Base-by-base conservation (phyloP, 2,113 vertebrate species). In the Cardinalis cardinalis region DNA sequence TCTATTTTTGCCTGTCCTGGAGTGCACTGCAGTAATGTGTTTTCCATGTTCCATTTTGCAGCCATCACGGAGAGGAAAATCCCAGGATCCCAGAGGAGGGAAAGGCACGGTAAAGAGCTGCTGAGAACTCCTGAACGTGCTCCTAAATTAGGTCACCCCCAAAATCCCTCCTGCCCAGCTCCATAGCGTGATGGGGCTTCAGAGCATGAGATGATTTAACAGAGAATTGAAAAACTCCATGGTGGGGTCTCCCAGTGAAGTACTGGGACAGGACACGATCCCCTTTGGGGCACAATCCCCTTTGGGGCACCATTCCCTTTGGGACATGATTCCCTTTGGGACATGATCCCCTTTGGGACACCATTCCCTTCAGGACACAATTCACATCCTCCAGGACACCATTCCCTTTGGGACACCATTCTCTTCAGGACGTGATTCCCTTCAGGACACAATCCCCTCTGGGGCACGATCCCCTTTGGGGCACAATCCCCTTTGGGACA, bases 321-420 rank as follows among this genome's bases (percentile, higher is more conserved):
- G 46, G 75, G 74, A 41, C 58, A 43, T 2, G 1, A 28, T 61
- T 61, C 44, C 19, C 7, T 29, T 4, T 3, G 6, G 74, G 75
- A 31, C 0, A 1, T 1, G 5, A 70, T 59, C 9, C 38, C 46
- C 46, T 48, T 8, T 3, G 40, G 80, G 71, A 38, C 59, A 2
- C 1, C 1, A 55, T 55, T 9, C 41, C 5, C 6, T 28, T 3
- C 10, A 12, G 52, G 72, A 26, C 0, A 1, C 1, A 0, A 38
- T 52, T 14, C 28, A n/a, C n/a, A n/a, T n/a, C 15, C 4, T 36
- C 4, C 2, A 5, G 75, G 58, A 31, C 0, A 1, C 0, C 2
- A 71, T 55, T 14, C 40, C 6, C 29, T 25, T 7, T 7, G 11
- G 69, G 76, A 26, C 0, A 1, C 1, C 0, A 31, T 52, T 15